Evolutionary conservation across 2,113 vertebrate species (phyloP).

Genomic region (Scytalopus superciliaris): DNA sequence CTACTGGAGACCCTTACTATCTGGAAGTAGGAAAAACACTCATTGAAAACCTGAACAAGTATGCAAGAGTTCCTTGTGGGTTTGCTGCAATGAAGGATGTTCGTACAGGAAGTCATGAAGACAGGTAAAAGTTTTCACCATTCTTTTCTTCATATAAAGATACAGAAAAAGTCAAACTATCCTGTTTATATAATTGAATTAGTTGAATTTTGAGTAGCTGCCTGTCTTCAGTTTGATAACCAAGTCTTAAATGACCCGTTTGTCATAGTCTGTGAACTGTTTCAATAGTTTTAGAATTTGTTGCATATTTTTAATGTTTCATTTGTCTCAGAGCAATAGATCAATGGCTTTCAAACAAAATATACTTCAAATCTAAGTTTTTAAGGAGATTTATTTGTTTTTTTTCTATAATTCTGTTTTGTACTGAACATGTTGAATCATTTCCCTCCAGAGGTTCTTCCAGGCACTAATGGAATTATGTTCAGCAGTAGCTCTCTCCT

Average conservation of each 20-base stretch:
- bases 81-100: constrained; percentile 99
- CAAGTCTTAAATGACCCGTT: not conserved
- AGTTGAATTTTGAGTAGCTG: not conserved
- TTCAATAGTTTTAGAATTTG: not conserved
- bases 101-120: constrained; percentile 96
- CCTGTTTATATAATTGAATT: not conserved
- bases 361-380: not conserved
- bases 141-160: not conserved
- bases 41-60: constrained; percentile 97
- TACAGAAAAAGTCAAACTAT: not conserved
- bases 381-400: not conserved
- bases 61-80: constrained; percentile 94
- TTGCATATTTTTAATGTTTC: not conserved
- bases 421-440: not conserved
- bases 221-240: not conserved
- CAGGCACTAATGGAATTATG: not conserved
- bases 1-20: constrained; percentile 96
- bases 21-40: constrained; percentile 95
- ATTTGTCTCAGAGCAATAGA: not conserved
- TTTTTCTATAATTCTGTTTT: not conserved
- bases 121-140: constrained; percentile 79
- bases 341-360: not conserved
- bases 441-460: not conserved
- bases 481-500: not conserved
- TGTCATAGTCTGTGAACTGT: not conserved